These are phyloP conservation scores for Nezara viridula DNA, from an alignment of 2,888 invertebrate genomes.

Conservation along the genomic window DNA sequence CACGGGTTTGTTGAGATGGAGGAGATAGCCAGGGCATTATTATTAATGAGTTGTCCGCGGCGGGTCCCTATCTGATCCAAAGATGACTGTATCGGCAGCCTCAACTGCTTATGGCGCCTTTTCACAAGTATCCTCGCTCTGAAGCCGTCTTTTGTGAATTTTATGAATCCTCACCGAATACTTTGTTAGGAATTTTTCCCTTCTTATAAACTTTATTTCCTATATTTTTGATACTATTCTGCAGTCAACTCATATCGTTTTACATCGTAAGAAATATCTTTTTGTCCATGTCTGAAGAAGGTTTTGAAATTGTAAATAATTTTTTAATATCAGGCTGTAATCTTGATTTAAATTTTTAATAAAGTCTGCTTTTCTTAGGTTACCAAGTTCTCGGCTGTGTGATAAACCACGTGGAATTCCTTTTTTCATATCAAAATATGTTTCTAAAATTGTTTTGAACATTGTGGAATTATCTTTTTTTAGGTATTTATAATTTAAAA, in stretches of 20 bases:
- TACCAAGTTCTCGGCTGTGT: background rate
- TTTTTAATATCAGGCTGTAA: background rate
- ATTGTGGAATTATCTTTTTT: too few relatives aligned
- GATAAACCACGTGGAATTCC: background rate
- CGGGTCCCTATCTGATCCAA: background rate
- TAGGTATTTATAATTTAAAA: too few relatives aligned
- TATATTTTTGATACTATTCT: background rate
- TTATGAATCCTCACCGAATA: background rate
- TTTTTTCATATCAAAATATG: background rate
- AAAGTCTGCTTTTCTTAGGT: background rate
- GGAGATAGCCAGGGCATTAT: constrained; percentile 13
- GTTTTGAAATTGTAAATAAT: background rate
- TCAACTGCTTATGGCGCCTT: background rate
- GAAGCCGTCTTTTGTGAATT: background rate
- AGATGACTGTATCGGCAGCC: background rate
- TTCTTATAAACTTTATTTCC: background rate
- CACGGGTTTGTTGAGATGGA: background rate
- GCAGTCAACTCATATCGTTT: background rate
- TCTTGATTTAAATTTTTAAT: background rate
- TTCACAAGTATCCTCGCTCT: background rate
- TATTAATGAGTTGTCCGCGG: constrained; percentile 33
- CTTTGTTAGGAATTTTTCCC: background rate
- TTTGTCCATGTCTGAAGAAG: background rate
- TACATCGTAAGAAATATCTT: background rate
- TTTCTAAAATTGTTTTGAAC: background rate